Base-by-base conservation (phyloP, 2,797 vertebrate species). In the Cottoperca gobio region DNA sequence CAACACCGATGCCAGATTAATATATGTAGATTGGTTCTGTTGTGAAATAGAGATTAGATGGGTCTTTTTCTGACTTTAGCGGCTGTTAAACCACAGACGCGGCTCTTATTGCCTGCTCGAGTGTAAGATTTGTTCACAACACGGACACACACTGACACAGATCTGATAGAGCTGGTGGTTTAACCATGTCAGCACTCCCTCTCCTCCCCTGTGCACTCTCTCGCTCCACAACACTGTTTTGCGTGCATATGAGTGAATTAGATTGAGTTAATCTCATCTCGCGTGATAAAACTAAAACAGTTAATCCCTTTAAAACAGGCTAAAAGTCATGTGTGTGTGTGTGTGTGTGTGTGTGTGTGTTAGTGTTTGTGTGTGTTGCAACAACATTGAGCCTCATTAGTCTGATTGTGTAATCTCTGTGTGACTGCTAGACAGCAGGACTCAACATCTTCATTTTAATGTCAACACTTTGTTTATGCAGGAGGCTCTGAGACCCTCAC, bases 261-360 rank as follows among this genome's bases (percentile, higher is more conserved):
- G n/a, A 69, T 57, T 67, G 70, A 70, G 49, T 53, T 89, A 83
- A 93, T 90, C 89, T 81, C 57, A 55, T 45, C 48, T 80, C 84
- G 19, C 26, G n/a, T 89, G 85, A 86, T 70, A 14, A 80, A 81
- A 65, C 63, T 86, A 14, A 87, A 46, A 35, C 74, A 81, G 82
- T 79, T 76, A 81, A 90, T 89, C 81, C 65, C 17, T n/a, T 39
- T 73, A 35, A 58, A 81, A 72, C 23, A 3, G 53, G 21, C 8
- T 70, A 72, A 81, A 80, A 82, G 70, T 83, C 60, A 59, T 54
- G 57, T 6, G 21, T 21, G 21, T 21, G 21, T 21, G 21, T 81
- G 4, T 61, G 0, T 19, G 23, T 48, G 23, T 66, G 37, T 37
- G n/a, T 71, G 54, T 60, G 55, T 64, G 55, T 31, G 6, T 12